Percentiles rank a stretch among this genome's conserved stretches.
These are phyloP conservation scores for Rhagologus leucostigma DNA, from an alignment of 2,113 vertebrate genomes.

Conservation along the genomic window DNA sequence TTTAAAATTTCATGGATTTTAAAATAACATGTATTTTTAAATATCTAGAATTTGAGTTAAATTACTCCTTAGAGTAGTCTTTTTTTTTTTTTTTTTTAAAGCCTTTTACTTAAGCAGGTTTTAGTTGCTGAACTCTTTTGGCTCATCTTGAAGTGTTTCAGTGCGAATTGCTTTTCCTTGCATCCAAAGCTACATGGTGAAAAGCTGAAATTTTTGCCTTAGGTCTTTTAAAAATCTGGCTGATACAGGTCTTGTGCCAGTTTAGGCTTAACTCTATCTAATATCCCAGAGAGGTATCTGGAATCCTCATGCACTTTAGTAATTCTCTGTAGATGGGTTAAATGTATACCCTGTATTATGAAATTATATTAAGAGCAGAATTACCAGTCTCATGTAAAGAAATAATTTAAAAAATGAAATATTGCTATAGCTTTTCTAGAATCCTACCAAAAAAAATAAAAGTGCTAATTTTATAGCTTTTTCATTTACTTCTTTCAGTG, in stretches of 20 bases:
- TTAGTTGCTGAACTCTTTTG: not conserved
- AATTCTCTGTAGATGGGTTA: not conserved
- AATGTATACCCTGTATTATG: not conserved
- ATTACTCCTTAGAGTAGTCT: not conserved
- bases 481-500: not conserved
- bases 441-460: not conserved
- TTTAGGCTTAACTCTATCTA: not conserved
- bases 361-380: not conserved
- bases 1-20: not conserved
- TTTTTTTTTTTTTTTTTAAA: not conserved
- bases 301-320: not conserved
- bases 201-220: not conserved
- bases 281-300: not conserved
- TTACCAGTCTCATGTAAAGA: not conserved
- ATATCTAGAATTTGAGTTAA: not conserved
- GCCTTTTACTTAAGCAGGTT: not conserved
- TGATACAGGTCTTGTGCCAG: not conserved
- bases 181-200: not conserved
- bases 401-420: not conserved
- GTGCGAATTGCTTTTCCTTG: not conserved
- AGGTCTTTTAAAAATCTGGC: not conserved
- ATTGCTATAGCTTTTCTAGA: not conserved
- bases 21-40: not conserved
- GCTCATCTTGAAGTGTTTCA: not conserved
- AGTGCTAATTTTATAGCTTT: not conserved